A percentile compares a stretch with the other conserved stretches of the same genome.
Evolutionary conservation across 2,113 vertebrate species (phyloP).

Genomic region (Pteruthius melanotis): DNA sequence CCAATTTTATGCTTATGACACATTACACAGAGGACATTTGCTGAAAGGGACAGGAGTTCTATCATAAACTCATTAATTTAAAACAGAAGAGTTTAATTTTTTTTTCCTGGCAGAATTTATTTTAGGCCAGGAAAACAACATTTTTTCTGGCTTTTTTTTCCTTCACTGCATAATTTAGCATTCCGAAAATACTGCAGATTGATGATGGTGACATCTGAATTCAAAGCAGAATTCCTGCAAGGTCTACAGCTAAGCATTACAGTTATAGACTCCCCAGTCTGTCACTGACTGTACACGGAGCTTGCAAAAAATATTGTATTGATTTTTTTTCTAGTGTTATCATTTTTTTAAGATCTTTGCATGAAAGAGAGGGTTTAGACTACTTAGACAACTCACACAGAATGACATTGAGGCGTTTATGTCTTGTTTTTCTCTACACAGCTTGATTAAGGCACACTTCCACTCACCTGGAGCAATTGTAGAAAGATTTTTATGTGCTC

Average conservation of each 20-base stretch:
- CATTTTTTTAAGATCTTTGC: background rate
- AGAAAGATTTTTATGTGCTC: background rate
- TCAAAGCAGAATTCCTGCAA: background rate
- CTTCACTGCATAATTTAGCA: background rate
- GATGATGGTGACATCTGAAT: background rate
- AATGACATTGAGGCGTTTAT: background rate
- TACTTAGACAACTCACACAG: background rate
- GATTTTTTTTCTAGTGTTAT: background rate
- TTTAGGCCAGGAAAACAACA: background rate
- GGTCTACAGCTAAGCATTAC: background rate
- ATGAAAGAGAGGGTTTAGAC: background rate
- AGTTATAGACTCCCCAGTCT: background rate
- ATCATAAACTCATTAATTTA: background rate
- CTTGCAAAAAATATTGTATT: background rate
- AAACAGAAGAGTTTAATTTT: background rate
- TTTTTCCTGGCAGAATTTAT: background rate
- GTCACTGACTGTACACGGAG: background rate
- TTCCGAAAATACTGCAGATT: background rate
- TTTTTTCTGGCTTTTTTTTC: background rate
- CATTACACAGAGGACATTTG: background rate
- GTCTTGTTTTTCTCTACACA: background rate
- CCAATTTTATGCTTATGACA: background rate
- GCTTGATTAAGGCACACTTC: background rate
- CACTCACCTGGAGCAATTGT: background rate
- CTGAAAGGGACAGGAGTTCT: background rate